Evolutionary conservation across 2,113 vertebrate species (phyloP).

Genomic region (Erythrolamprus reginae): DNA sequence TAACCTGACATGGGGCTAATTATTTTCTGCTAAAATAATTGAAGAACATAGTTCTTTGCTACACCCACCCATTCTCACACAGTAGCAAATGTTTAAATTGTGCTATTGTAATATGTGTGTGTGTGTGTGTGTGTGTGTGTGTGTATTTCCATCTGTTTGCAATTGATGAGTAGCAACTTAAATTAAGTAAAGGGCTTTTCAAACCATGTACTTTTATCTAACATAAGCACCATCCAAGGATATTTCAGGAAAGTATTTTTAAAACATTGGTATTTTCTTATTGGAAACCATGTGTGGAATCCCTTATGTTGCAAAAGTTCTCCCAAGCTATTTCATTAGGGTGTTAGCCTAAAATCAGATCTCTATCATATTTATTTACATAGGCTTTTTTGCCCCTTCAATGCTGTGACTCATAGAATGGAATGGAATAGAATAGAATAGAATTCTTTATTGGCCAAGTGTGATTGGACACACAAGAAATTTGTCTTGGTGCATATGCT

Average conservation of each 20-base stretch:
- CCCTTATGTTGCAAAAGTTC: background rate
- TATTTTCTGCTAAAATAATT: background rate
- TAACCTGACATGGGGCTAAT: fast-evolving
- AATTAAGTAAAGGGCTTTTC: conserved; percentile 42
- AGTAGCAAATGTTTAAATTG: background rate
- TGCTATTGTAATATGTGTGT: no score
- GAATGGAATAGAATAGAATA: no score
- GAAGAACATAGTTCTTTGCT: background rate
- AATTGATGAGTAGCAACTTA: conserved; percentile 31
- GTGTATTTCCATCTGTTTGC: no score
- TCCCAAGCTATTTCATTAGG: background rate
- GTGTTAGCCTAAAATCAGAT: background rate
- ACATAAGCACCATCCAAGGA: background rate
- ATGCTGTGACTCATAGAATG: background rate
- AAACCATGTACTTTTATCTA: conserved; percentile 14
- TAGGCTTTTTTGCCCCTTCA: background rate
- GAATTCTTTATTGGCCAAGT: no score
- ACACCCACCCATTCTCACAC: background rate
- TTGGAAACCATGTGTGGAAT: background rate
- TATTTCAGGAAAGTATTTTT: background rate
- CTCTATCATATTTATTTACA: background rate
- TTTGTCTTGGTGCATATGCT: no score
- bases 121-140: no score
- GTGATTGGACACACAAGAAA: no score
- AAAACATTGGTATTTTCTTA: background rate